Conservation (phyloP, 2,797 vertebrate genomes). For the Alauda arvensis region DNA sequence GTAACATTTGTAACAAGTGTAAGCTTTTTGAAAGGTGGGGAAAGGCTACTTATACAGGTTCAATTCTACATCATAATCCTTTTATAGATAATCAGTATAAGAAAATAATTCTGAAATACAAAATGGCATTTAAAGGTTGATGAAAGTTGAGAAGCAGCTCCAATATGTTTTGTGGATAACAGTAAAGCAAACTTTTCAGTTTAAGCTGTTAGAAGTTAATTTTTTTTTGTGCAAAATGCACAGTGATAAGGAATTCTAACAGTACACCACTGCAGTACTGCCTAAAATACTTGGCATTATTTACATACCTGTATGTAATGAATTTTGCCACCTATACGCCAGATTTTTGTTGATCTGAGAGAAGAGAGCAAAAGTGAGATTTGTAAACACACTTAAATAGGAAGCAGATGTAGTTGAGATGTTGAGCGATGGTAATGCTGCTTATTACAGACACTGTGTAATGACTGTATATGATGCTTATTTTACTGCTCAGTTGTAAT, state of each 20-base stretch:
- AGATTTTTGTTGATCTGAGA: neutral
- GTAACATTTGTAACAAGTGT: neutral
- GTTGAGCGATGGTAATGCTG: neutral
- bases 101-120: neutral
- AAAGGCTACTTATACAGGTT: neutral
- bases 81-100: neutral
- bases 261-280: neutral
- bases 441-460: neutral
- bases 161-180: neutral
- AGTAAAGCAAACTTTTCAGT: neutral
- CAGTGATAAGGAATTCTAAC: neutral
- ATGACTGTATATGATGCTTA: neutral
- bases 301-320: neutral
- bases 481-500: neutral
- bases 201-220: neutral
- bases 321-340: neutral
- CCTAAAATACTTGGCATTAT: neutral
- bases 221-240: neutral
- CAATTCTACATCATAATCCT: neutral
- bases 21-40: neutral
- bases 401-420: neutral
- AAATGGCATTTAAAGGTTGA: neutral
- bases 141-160: neutral
- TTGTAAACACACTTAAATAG: neutral
- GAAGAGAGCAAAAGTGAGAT: neutral